Base-by-base conservation (phyloP, 2,888 invertebrate genomes). In the Rotaria socialis region DNA sequence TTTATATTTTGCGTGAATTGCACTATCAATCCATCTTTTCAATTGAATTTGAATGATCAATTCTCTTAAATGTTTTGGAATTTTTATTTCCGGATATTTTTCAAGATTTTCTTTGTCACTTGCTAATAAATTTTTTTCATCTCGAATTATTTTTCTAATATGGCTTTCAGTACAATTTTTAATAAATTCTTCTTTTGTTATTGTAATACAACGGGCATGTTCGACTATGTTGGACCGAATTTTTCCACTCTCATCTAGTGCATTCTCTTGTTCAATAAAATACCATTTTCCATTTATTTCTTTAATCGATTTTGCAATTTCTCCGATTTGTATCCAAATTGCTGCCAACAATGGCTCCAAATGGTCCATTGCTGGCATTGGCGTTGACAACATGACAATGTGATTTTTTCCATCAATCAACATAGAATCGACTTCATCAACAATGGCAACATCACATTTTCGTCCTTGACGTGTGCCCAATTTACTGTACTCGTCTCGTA, bases 381-480 rank as follows among this genome's bases (percentile, higher is more conserved):
- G 55, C 14, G 60, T 24, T 22, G 86, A 86, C 41, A 84, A 58
- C 27, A 24, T 84, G 24, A 52, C 55, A 84, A 84, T 84, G 6
- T 52, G 50, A 52, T 84, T 84, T 27, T 27, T 84, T 24, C 52
- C 84, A 80, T 87, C 87, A 56, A 87, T 60, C 24, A 87, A 50
- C 86, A 87, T 86, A n/a, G 50, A 56, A 80, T 87, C 87, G 4
- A 87, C 87, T 67, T 87, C 87, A 85, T 87, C 87, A 67, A 87
- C 86, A 35, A 87, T 87, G 8, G 84, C 84, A 22, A 74, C 67
- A 47, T 60, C 50, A 55, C 74, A 85, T 58, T 47, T 50, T 27
- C 87, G 2, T 7, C 22, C 24, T 6, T 55, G 55, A 22, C 84
- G 67, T 19, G 60, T 87, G 22, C 50, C 84, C n/a, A 75, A 19